A percentile compares a stretch with the other conserved stretches of the same genome.
These are phyloP conservation scores for Stegana nigrithorax DNA, from an alignment of 2,888 invertebrate species.

Conservation along the genomic window DNA sequence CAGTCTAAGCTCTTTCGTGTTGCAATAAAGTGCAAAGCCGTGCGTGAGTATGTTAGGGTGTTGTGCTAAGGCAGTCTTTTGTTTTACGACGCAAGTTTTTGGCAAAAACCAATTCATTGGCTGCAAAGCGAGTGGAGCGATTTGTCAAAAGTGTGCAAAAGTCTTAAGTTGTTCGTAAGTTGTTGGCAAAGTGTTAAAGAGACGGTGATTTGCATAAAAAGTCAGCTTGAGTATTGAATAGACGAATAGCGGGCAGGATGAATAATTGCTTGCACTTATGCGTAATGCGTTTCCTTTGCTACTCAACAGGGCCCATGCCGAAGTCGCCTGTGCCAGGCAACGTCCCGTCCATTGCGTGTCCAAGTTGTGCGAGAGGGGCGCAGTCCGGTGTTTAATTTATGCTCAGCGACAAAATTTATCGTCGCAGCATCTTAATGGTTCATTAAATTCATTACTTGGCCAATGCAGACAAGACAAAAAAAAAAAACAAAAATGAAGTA, in stretches of 20 bases:
- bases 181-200: background rate
- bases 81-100: background rate
- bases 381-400: conserved; percentile 55
- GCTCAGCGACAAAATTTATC: conserved; percentile 61
- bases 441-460: conserved; percentile 66
- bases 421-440: conserved; percentile 65
- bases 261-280: too few relatives aligned
- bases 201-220: conserved; percentile 20
- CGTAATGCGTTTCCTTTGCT: too few relatives aligned
- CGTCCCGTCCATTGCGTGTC: too few relatives aligned
- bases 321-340: too few relatives aligned
- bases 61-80: background rate
- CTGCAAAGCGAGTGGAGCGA: conserved; percentile 36
- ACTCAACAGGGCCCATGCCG: too few relatives aligned
- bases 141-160: conserved; percentile 56
- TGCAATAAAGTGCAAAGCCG: background rate
- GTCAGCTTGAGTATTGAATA: too few relatives aligned
- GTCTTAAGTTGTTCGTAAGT: conserved; percentile 9
- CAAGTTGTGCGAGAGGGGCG: too few relatives aligned
- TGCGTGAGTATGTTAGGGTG: background rate
- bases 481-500: conserved; percentile 28
- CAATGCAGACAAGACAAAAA: conserved; percentile 41
- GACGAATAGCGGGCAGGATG: too few relatives aligned
- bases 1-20: background rate
- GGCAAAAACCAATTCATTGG: background rate